phyloP scores from a whole-genome alignment of 2,797 vertebrate species.

The Anolis apletophallus region DNA sequence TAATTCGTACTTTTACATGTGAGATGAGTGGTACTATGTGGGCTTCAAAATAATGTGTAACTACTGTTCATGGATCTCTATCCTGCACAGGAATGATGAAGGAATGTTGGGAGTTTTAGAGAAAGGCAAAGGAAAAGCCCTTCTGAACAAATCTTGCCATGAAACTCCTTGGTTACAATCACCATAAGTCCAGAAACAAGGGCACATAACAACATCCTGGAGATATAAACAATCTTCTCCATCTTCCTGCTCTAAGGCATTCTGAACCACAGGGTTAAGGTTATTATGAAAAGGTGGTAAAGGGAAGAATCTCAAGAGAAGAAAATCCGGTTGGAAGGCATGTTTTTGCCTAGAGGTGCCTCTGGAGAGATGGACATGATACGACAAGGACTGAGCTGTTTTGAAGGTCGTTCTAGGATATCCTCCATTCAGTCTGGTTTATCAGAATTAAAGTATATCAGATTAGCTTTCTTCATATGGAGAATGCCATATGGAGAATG shows the following conservation, averaged over 20 bases:
- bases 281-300: slow-evolving; percentile 14
- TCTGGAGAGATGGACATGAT: not conserved
- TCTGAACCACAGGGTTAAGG: not conserved
- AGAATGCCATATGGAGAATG: no score
- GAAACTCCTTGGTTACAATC: no score
- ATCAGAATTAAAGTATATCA: not conserved
- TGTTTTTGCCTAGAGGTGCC: slow-evolving; percentile 31
- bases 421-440: not conserved
- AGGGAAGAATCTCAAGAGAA: slow-evolving; percentile 45
- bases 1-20: no score
- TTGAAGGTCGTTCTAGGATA: not conserved
- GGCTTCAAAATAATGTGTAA: no score
- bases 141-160: no score
- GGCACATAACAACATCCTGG: not conserved
- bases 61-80: no score
- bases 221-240: not conserved
- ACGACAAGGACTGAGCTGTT: not conserved
- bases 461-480: not conserved
- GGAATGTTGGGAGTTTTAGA: no score
- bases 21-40: no score
- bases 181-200: no score
- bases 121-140: no score
- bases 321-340: slow-evolving; percentile 67
- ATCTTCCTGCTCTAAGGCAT: not conserved
- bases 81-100: no score